Conservation (phyloP, 2,888 invertebrate species). For the Thalpophila matura region DNA sequence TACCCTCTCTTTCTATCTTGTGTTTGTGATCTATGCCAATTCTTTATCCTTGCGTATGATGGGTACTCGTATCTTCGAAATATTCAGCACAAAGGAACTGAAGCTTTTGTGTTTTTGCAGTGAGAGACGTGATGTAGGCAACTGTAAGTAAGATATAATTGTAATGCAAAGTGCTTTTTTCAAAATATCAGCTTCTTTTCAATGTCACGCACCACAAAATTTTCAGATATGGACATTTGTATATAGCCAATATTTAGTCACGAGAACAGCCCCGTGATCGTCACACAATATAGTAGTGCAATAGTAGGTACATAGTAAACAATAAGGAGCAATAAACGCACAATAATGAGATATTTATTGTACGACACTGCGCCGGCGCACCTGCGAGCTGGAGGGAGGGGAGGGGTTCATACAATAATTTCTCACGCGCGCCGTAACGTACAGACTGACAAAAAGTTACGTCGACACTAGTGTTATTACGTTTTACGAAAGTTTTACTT, state of each 20-base stretch:
- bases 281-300: constrained; percentile 27
- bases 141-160: not conserved
- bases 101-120: no score
- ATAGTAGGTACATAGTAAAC: constrained; percentile 40
- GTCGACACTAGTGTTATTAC: constrained; percentile 24
- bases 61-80: no score
- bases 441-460: constrained; percentile 57
- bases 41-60: no score
- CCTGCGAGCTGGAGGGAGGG: constrained; percentile 2
- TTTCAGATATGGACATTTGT: not conserved
- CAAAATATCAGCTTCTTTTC: not conserved
- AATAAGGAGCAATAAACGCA: constrained; percentile 54
- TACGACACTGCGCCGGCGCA: constrained; percentile 49
- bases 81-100: no score
- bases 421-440: constrained; percentile 68
- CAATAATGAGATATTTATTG: constrained; percentile 58
- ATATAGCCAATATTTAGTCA: constrained; percentile 2
- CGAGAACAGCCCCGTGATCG: constrained; percentile 4
- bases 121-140: no score
- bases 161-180: not conserved
- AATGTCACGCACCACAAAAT: constrained; percentile 9
- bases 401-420: constrained; percentile 57
- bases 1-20: no score
- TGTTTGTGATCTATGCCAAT: no score
- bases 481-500: constrained; percentile 57